Base-by-base conservation (phyloP, 92 coral and sea anemone genomes). In the Paragorgia papillata region DNA sequence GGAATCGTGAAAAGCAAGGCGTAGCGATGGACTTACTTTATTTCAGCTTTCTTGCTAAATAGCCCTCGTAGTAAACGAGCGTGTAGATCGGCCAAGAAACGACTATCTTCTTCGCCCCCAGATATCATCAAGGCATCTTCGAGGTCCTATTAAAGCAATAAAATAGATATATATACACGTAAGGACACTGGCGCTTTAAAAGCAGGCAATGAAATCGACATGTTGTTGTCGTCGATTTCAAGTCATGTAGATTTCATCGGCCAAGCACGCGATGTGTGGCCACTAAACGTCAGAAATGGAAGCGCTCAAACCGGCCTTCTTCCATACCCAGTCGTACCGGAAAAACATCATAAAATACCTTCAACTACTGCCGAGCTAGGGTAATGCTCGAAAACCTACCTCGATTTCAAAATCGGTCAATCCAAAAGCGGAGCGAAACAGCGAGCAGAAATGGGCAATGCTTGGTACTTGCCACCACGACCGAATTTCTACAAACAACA, bases 391-490 rank as follows among this genome's bases (percentile, higher is more conserved):
- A 48, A 25, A 15, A 68, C 75, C 85, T 89, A 93, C 97, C 97
- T 93, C 97, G 57, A 93, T 93, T 86, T 93, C 97, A 88, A 93
- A 93, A 88, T 93, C 97, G 54, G 97, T 93, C 79, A 93, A 84
- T 19, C 97, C 97, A 84, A 93, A 93, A 41, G 97, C 97, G 71
- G 97, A 91, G 64, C 97, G 92, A 73, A 93, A 93, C 85, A 93
- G 69, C 90, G 97, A 93, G 76, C 97, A 93, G 85, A 93, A 93
- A 76, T 93, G 97, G 83, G 97, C 97, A 76, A 93, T 93, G 29
- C 88, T 83, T 84, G 97, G 97, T 73, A 93, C 97, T 88, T 91
- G 90, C 97, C 97, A 93, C 97, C 97, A 93, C 73, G 92, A 84
- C 70, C 97, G 97, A 87, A 93, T 93, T 81, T 93, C 97, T 91